A percentile compares a stretch with the other conserved stretches of the same genome.
phyloP scores from a whole-genome alignment of 2,797 vertebrate genomes.

The Coranthus polyacanthus region DNA sequence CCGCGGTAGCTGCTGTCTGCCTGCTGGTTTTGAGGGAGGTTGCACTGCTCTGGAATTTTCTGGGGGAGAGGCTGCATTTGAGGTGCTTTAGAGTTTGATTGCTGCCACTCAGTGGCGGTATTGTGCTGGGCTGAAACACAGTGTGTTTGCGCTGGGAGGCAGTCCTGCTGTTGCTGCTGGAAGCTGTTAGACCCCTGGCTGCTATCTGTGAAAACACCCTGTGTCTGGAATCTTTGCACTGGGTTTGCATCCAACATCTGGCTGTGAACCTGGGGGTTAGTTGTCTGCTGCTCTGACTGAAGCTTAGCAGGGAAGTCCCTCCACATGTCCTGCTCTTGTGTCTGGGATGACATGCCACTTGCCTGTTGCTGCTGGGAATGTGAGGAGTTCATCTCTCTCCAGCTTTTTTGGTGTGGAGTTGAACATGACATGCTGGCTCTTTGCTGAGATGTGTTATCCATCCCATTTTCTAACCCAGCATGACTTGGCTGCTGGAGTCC shows the following conservation, averaged over 20 bases:
- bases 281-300: constrained; percentile 77
- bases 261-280: constrained; percentile 77
- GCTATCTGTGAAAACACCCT: constrained; percentile 76
- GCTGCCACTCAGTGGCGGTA: constrained; percentile 85
- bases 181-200: constrained; percentile 76
- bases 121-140: constrained; percentile 79
- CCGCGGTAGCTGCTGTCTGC: constrained; percentile 74
- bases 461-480: constrained; percentile 66
- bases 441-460: constrained; percentile 74
- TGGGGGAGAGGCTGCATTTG: constrained; percentile 75
- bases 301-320: constrained; percentile 80
- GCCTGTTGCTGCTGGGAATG: constrained; percentile 76
- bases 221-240: constrained; percentile 80
- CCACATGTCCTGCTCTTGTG: constrained; percentile 82
- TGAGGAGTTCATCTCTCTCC: constrained; percentile 88
- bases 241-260: constrained; percentile 83
- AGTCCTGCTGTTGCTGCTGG: constrained; percentile 79
- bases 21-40: constrained; percentile 80
- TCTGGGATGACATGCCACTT: constrained; percentile 58
- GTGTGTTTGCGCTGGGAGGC: constrained; percentile 78
- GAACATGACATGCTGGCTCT: constrained; percentile 69
- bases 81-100: constrained; percentile 80
- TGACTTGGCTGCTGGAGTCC: constrained; percentile 59
- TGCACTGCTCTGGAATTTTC: constrained; percentile 76
- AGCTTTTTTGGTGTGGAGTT: constrained; percentile 80